A percentile compares a stretch with the other conserved stretches of the same genome.
phyloP scores from a whole-genome alignment of 2,113 vertebrate species.

The Pogona vitticeps region DNA sequence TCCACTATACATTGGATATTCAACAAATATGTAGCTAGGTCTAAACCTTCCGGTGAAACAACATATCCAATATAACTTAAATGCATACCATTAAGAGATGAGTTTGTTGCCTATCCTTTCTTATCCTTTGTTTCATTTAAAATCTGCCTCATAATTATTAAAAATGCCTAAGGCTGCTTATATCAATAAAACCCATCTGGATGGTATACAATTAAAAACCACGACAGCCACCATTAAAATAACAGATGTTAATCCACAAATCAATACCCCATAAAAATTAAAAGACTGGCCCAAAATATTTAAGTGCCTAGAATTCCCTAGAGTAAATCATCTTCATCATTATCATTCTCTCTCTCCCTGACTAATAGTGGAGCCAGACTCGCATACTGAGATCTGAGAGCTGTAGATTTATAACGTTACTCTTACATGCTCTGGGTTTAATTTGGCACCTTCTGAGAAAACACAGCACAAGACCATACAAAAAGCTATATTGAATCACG shows the following conservation, averaged over 20 bases:
- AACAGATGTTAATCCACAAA: neutral
- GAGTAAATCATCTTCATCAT: neutral
- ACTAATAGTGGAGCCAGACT: neutral
- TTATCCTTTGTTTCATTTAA: neutral
- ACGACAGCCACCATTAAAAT: neutral
- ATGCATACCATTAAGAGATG: too few species aligned
- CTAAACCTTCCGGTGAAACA: too few species aligned
- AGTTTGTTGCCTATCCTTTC: neutral
- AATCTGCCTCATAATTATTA: neutral
- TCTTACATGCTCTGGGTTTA: neutral
- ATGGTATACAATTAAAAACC: neutral
- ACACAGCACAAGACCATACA: neutral
- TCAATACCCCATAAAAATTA: neutral
- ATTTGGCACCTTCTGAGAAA: neutral
- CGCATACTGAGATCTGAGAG: neutral
- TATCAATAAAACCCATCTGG: neutral
- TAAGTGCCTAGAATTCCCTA: neutral
- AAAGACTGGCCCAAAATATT: neutral
- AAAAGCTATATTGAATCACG: neutral
- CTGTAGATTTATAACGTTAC: too few species aligned
- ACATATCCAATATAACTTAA: too few species aligned
- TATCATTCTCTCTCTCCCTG: neutral
- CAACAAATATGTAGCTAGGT: too few species aligned
- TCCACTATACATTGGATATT: too few species aligned
- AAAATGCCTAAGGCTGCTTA: neutral